Percentiles rank a stretch among this genome's conserved stretches.
Conservation (phyloP, 2,888 invertebrate species). For the Palloptera scutellata region DNA sequence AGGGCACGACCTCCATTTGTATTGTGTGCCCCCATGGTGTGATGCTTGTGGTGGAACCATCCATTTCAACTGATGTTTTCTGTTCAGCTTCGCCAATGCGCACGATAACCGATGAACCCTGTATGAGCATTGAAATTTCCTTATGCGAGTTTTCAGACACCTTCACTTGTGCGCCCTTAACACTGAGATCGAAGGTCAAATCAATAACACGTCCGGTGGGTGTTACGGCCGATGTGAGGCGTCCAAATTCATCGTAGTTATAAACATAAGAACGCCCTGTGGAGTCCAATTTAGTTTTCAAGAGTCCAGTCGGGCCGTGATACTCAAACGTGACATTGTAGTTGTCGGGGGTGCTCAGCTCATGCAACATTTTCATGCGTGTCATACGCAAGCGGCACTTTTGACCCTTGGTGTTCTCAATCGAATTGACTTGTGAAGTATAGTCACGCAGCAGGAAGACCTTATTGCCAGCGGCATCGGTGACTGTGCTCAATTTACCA, state of each 20-base stretch:
- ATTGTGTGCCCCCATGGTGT: conserved; percentile 89
- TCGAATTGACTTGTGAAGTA: conserved; percentile 89
- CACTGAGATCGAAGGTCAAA: conserved; percentile 86
- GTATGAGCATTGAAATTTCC: conserved; percentile 85
- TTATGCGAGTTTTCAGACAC: conserved; percentile 84
- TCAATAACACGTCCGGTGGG: conserved; percentile 95
- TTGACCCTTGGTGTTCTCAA: conserved; percentile 92
- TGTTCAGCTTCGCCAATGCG: conserved; percentile 84
- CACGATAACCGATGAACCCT: conserved; percentile 84
- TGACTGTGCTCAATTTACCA: conserved; percentile 92
- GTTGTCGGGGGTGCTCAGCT: conserved; percentile 90
- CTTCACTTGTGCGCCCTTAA: conserved; percentile 88
- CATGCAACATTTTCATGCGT: conserved; percentile 89
- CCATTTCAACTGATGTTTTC: conserved; percentile 79
- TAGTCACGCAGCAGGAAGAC: conserved; percentile 84
- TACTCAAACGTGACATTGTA: conserved; percentile 94
- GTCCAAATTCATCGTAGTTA: conserved; percentile 93
- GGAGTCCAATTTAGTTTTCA: conserved; percentile 88
- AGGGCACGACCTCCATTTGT: conserved; percentile 90
- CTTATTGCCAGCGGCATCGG: conserved; percentile 91
- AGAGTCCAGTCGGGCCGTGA: conserved; percentile 86
- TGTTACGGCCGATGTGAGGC: conserved; percentile 88
- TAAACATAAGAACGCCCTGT: conserved; percentile 92
- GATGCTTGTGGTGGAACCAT: conserved; percentile 82
- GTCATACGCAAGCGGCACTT: conserved; percentile 92